Evolutionary conservation across 2,113 vertebrate genomes (phyloP).

Genomic region (Rhombomys opimus): DNA sequence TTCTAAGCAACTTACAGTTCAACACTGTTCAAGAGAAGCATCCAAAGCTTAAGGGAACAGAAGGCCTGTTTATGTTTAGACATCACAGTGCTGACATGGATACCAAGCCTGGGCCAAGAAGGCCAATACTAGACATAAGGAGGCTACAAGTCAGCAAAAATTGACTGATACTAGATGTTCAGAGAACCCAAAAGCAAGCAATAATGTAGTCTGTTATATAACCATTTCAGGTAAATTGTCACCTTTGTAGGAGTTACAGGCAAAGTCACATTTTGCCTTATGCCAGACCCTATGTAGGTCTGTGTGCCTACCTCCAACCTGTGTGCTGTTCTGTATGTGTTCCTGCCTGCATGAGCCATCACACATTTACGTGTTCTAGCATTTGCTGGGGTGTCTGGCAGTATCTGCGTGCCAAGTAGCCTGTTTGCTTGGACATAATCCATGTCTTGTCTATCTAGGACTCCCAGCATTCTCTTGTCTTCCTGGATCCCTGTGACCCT

Average conservation of each 20-base stretch:
- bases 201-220: neutral
- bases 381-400: neutral
- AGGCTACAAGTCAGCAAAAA: neutral
- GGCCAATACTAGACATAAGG: neutral
- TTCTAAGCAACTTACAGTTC: neutral
- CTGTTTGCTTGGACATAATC: neutral
- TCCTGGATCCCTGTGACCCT: neutral
- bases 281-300: neutral
- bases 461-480: neutral
- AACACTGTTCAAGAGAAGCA: neutral
- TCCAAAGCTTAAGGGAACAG: neutral
- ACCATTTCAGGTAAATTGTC: neutral
- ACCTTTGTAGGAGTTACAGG: neutral
- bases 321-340: neutral
- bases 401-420: neutral
- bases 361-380: neutral
- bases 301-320: neutral
- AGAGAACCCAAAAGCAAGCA: neutral
- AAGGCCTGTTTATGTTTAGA: neutral
- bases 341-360: neutral
- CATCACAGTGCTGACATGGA: neutral
- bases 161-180: neutral
- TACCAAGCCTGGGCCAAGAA: neutral
- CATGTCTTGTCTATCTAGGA: neutral
- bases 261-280: neutral